Percentiles rank a stretch among this genome's conserved stretches.
phyloP scores from a whole-genome alignment of 2,113 vertebrate species.

The Pitta sordida region DNA sequence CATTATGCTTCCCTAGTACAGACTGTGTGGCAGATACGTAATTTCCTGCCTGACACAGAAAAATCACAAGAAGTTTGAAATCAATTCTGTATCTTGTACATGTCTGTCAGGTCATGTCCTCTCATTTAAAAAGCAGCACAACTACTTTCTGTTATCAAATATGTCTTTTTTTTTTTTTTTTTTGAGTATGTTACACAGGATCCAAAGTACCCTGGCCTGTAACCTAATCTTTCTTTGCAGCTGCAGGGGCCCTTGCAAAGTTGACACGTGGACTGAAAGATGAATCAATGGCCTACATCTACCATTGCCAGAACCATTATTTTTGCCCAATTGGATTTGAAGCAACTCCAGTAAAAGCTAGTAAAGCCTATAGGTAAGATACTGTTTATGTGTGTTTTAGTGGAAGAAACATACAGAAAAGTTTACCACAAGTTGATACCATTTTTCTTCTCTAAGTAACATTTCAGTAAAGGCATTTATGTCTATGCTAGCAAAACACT shows the following conservation, averaged over 20 bases:
- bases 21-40: not conserved
- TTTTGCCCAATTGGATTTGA: conserved; percentile 98
- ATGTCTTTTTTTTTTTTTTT: not conserved
- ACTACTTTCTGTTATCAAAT: not conserved
- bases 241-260: conserved; percentile 89
- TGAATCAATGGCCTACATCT: conserved; percentile 94
- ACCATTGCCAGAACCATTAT: conserved; percentile 99
- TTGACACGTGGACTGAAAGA: conserved; percentile 91
- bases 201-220: not conserved
- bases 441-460: not conserved
- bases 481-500: not conserved
- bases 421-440: not conserved
- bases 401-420: not conserved
- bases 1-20: not conserved
- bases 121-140: not conserved
- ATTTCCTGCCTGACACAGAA: not conserved
- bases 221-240: conserved; percentile 67
- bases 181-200: not conserved
- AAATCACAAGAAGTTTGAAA: not conserved
- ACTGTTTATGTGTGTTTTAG: not conserved
- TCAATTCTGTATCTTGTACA: not conserved
- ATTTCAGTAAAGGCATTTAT: not conserved
- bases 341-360: conserved; percentile 91
- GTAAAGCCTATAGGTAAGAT: conserved; percentile 91
- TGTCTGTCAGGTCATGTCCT: not conserved